Conservation (phyloP, 2,113 vertebrate genomes). For the Dromaius novaehollandiae region DNA sequence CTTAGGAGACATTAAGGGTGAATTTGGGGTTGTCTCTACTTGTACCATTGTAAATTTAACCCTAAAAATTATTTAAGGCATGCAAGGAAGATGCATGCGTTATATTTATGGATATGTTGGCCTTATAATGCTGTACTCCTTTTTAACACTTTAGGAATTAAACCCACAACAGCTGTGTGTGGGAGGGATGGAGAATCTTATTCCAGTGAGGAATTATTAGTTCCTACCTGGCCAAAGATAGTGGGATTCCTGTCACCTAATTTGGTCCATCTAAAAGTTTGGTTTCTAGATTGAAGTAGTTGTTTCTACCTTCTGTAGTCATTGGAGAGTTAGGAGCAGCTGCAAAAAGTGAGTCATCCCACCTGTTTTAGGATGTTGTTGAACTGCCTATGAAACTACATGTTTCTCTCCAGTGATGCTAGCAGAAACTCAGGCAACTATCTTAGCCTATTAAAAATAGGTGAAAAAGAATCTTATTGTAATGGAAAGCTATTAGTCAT, state of each 20-base stretch:
- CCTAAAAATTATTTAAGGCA: neutral
- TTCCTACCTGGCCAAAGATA: neutral
- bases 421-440: neutral
- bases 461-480: neutral
- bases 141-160: neutral
- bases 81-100: neutral
- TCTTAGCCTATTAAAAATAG: neutral
- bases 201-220: neutral
- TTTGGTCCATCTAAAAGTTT: neutral
- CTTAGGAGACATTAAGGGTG: neutral
- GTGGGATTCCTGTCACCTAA: neutral
- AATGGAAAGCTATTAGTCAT: neutral
- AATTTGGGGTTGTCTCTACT: neutral
- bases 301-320: neutral
- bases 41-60: neutral
- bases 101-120: neutral
- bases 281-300: neutral
- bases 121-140: neutral
- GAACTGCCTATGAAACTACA: neutral
- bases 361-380: neutral
- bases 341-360: neutral
- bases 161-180: neutral
- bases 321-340: neutral
- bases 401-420: neutral
- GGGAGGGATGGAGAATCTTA: neutral